Evolutionary conservation across 2,888 invertebrate genomes (phyloP).

Genomic region (Microchrysa polita): DNA sequence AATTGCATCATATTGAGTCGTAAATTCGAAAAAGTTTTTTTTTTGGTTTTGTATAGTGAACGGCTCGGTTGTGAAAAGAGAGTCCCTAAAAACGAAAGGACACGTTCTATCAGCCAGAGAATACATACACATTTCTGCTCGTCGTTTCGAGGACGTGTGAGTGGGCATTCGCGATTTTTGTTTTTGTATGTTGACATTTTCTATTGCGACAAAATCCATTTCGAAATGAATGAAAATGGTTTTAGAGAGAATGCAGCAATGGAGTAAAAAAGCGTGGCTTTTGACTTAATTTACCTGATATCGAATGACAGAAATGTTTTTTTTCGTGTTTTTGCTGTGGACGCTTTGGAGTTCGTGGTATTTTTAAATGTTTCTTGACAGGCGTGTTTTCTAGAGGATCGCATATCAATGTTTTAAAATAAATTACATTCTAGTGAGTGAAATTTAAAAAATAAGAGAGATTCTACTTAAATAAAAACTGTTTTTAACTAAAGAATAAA

Average conservation of each 20-base stretch:
- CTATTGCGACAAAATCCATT: conserved; percentile 37
- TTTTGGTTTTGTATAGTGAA: neutral
- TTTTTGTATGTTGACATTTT: conserved; percentile 21
- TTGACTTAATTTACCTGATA: conserved; percentile 38
- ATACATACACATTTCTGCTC: neutral
- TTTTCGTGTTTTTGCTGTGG: conserved; percentile 5
- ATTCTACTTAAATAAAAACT: no score
- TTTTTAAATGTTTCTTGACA: no score
- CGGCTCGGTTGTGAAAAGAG: no score
- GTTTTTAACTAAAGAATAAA: no score
- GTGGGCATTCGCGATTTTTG: conserved; percentile 7
- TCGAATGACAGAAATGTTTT: conserved; percentile 28
- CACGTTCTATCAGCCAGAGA: neutral
- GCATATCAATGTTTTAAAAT: no score
- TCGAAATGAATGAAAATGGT: conserved; percentile 42
- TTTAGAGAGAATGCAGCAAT: conserved; percentile 17
- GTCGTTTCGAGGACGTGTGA: neutral
- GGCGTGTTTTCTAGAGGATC: no score
- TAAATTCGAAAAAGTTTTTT: neutral
- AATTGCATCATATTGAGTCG: neutral
- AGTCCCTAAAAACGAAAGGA: neutral
- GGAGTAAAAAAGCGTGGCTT: conserved; percentile 16
- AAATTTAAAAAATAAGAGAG: no score
- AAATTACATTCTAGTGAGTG: no score
- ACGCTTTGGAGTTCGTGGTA: no score